A percentile compares a stretch with the other conserved stretches of the same genome.
Conservation (phyloP, 2,113 vertebrate species). For the Nyctibius bracteatus region DNA sequence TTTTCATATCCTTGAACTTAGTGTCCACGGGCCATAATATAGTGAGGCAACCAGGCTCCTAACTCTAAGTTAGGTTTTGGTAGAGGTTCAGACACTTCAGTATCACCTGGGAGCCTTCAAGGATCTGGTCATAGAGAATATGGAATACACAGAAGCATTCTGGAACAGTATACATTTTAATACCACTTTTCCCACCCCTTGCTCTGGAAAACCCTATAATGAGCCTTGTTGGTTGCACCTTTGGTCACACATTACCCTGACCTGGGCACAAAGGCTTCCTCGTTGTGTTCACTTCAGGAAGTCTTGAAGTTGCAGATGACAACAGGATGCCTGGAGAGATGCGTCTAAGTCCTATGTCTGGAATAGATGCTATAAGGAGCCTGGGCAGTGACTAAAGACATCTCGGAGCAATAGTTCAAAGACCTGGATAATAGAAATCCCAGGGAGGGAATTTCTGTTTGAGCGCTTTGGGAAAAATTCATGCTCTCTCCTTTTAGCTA, state of each 20-base stretch:
- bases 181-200: background rate
- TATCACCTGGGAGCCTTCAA: background rate
- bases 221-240: background rate
- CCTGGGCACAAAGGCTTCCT: background rate
- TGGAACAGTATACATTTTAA: background rate
- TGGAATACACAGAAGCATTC: background rate
- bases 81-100: background rate
- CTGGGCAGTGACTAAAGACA: background rate
- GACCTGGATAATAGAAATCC: background rate
- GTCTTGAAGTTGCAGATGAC: background rate
- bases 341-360: fast-evolving
- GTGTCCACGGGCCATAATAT: background rate
- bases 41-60: background rate
- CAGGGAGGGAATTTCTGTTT: background rate
- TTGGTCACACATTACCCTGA: background rate
- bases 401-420: background rate
- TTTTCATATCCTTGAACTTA: background rate
- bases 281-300: background rate
- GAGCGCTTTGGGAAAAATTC: background rate
- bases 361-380: background rate
- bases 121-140: background rate
- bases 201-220: background rate
- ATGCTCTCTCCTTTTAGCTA: background rate
- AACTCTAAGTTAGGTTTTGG: background rate
- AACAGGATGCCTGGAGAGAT: background rate